Conservation (phyloP, 2,113 vertebrate genomes). For the Nibea albiflora region DNA sequence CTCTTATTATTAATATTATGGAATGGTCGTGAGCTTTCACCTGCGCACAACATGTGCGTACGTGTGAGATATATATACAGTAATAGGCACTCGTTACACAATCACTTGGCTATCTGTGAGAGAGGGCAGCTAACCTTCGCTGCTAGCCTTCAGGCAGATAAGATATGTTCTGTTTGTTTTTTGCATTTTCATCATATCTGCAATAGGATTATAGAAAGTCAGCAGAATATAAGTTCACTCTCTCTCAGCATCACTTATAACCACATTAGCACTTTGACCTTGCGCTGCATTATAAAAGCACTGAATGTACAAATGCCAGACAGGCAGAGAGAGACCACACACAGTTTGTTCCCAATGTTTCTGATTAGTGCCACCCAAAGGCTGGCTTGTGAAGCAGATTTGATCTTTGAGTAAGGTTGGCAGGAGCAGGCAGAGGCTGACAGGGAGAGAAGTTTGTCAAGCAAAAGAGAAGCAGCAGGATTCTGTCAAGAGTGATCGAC, state of each 20-base stretch:
- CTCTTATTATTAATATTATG: constrained; percentile 2
- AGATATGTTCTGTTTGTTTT: neutral
- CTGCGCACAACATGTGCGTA: constrained; percentile 1
- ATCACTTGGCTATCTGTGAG: neutral
- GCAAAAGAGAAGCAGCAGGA: constrained; percentile 78
- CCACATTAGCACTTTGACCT: constrained; percentile 63
- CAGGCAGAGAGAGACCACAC: constrained; percentile 33
- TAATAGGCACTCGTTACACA: neutral
- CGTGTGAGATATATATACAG: constrained; percentile 3
- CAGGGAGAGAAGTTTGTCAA: constrained; percentile 65
- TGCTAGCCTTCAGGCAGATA: neutral
- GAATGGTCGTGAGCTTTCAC: neutral
- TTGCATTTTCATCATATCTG: constrained; percentile 10
- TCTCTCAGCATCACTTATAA: constrained; percentile 16
- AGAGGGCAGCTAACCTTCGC: neutral
- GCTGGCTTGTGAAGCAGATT: constrained; percentile 51
- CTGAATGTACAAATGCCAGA: constrained; percentile 19
- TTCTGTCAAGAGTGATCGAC: constrained; percentile 78
- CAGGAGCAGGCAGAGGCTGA: constrained; percentile 47
- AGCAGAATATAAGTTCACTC: neutral
- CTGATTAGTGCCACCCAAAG: constrained; percentile 61
- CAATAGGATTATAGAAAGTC: neutral
- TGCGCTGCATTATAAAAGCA: constrained; percentile 41
- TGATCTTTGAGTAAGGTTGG: constrained; percentile 69
- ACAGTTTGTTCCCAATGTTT: constrained; percentile 51